phyloP scores from a whole-genome alignment of 2,888 invertebrate genomes.

The Eledona agricola region DNA sequence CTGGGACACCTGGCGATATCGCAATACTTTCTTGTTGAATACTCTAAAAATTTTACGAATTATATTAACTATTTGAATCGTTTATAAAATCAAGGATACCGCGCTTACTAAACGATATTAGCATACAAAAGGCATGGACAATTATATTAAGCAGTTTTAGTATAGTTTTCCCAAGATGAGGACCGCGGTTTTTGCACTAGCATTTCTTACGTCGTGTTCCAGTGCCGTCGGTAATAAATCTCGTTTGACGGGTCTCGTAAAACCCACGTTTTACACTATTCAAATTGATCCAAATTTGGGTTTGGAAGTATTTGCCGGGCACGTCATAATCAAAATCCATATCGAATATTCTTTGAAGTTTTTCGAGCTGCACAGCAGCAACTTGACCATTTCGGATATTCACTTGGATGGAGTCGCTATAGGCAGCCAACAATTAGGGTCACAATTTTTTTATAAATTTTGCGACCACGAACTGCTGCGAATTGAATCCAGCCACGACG shows the following conservation, averaged over 20 bases:
- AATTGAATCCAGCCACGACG: conserved; percentile 36
- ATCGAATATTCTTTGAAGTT: conserved; percentile 29
- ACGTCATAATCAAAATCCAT: conserved; percentile 44
- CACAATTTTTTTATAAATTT: background rate
- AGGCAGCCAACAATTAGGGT: conserved; percentile 6
- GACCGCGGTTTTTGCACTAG: too few relatives aligned
- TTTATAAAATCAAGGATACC: too few relatives aligned
- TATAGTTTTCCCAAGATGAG: too few relatives aligned
- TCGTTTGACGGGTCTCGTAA: conserved; percentile 37
- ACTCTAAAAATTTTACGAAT: too few relatives aligned
- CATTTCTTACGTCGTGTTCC: too few relatives aligned
- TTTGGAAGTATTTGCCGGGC: conserved; percentile 45
- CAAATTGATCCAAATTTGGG: conserved; percentile 46
- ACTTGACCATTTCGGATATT: conserved; percentile 44
- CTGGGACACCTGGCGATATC: too few relatives aligned
- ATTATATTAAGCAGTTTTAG: too few relatives aligned
- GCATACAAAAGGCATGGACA: too few relatives aligned
- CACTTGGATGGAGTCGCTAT: conserved; percentile 41
- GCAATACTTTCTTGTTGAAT: too few relatives aligned
- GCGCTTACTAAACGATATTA: too few relatives aligned
- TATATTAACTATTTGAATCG: too few relatives aligned
- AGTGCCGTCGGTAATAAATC: too few relatives aligned
- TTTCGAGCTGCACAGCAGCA: conserved; percentile 49
- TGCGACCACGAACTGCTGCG: conserved; percentile 2
- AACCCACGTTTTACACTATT: conserved; percentile 46